Evolutionary conservation across 2,797 vertebrate species (phyloP).

Genomic region (Spea hammondii): DNA sequence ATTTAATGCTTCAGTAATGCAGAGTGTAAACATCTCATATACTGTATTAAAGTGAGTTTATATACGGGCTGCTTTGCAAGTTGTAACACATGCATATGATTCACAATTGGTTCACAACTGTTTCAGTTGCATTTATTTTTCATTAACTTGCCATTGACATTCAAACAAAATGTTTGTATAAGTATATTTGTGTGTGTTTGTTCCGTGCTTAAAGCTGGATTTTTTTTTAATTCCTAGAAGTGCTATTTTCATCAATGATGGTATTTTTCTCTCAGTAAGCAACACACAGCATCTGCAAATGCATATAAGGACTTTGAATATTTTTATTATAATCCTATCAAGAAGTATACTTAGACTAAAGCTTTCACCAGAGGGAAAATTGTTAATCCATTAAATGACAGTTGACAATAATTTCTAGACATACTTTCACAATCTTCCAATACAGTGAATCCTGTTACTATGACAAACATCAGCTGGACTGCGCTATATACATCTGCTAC

Average conservation of each 20-base stretch:
- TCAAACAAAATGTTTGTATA: no score
- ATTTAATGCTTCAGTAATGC: no score
- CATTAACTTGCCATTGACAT: no score
- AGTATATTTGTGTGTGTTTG: no score
- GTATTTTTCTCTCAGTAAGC: slow-evolving; percentile 18
- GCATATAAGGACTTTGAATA: slow-evolving; percentile 35
- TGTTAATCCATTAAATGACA: slow-evolving; percentile 44
- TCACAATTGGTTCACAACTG: no score
- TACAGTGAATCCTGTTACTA: slow-evolving; percentile 30
- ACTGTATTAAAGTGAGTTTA: no score
- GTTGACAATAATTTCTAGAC: slow-evolving; percentile 18
- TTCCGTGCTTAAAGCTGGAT: no score
- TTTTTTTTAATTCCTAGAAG: slow-evolving; percentile 30
- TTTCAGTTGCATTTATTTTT: no score
- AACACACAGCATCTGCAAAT: slow-evolving; percentile 25
- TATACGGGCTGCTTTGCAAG: no score
- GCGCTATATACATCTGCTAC: not conserved
- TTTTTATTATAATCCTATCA: slow-evolving; percentile 40
- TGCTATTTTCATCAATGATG: slow-evolving; percentile 8
- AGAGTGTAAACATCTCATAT: no score
- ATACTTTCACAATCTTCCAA: slow-evolving; percentile 32
- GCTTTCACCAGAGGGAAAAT: slow-evolving; percentile 47
- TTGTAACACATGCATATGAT: no score
- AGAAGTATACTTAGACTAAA: slow-evolving; percentile 41
- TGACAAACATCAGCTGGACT: slow-evolving; percentile 6